Percentiles rank a stretch among this genome's conserved stretches.
These are phyloP conservation scores for Carollia perspicillata DNA, from an alignment of 2,113 vertebrate species.

Conservation along the genomic window DNA sequence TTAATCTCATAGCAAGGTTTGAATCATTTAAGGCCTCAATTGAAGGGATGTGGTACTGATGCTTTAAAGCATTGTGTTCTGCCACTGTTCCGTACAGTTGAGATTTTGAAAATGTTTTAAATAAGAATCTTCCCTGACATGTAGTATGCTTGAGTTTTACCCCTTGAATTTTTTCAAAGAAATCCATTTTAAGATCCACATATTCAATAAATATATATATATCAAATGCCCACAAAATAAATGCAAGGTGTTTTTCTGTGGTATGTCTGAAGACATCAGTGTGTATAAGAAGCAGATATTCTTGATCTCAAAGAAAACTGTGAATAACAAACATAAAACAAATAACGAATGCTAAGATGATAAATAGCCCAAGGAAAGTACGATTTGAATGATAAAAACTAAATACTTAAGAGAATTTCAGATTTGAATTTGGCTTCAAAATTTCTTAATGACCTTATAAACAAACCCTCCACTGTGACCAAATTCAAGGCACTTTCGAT, in stretches of 20 bases:
- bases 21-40: neutral
- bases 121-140: neutral
- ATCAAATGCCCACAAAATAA: conserved; percentile 18
- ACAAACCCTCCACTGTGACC: neutral
- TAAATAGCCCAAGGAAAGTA: neutral
- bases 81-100: neutral
- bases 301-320: neutral
- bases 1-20: neutral
- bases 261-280: neutral
- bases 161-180: neutral
- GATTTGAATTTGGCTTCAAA: conserved; percentile 13
- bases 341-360: neutral
- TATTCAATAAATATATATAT: conserved; percentile 19
- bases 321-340: conserved; percentile 5
- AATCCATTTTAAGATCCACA: neutral
- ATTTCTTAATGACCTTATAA: conserved; percentile 6
- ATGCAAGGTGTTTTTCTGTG: neutral
- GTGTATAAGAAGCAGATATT: neutral
- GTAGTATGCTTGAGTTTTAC: neutral
- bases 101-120: conserved; percentile 27
- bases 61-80: neutral
- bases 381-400: neutral
- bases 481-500: neutral
- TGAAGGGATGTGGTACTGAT: neutral
- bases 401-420: neutral